Evolutionary conservation across 2,797 vertebrate genomes (phyloP), one percentile per base, ranked within the genome.

Genomic region (Coracias cyanogaster): DNA sequence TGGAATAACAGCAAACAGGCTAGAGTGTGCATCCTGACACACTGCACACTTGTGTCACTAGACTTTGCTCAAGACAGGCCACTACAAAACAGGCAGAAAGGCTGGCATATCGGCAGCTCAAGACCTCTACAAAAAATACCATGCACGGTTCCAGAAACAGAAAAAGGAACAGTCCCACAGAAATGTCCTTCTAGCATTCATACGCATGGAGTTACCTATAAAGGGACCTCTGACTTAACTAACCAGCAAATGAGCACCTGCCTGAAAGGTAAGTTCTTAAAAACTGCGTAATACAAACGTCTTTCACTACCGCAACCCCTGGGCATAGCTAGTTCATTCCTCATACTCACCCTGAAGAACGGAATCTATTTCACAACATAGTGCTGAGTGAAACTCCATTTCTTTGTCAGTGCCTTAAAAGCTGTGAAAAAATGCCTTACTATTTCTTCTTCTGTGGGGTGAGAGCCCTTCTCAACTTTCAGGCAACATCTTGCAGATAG

Each of bases 221-320:
- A 85, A 57, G 14, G 60, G 26, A 70, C 16, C 37, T 93, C 64
- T 41, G 71, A 60, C 45, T 35, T 78, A 17, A 64, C 43, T 39
- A 35, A 55, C 4, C 37, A 49, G 37, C 3, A 1, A 0, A 0
- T 7, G 37, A 69, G 33, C 35, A n/a, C 37, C 73, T 81, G 43
- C 35, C 31, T 49, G 33, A 72, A 84, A 87, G 62, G 26, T 4
- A 35, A 52, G 51, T 52, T 43, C 39, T 60, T 52, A 31, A 87
- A 85, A 86, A n/a, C 14, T 5, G 0, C 8, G 25, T 0, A 76
- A 12, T 17, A 25, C n/a, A 29, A 0, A 0, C 2, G 0, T 28
- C 52, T 78, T 81, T 57, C 24, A 21, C 9, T 65, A 43, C 49
- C 0, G 0, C 11, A 85, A 3, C 9, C 15, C 17, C 29, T 24